Base-by-base conservation (phyloP, 37 sponge, comb jelly and placozoan genomes). In the Theonella swinhoei region DNA sequence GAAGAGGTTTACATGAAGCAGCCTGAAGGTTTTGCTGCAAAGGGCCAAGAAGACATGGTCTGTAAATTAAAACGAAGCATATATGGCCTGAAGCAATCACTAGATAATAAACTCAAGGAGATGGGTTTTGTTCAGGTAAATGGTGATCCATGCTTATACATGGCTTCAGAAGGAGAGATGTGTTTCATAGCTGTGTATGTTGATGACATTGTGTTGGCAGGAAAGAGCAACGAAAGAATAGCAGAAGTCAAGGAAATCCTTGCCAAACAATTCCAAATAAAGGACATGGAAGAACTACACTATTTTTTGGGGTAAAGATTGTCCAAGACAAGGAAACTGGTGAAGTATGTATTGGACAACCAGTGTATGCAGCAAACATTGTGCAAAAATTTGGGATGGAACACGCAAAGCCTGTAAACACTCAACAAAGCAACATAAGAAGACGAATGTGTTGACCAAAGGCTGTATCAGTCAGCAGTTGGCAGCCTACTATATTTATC, bases 41-140 rank as follows among this genome's bases (percentile, higher is more conserved):
- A 85, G 20, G 85, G 84, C n/a, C 41, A 89, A 72, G 84, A 89
- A 75, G 68, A 90, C 59, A 58, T 90, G n/a, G 86, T 80, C 4
- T 85, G 86, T 63, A 75, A 30, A 60, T 91, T 91, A 68, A 91
- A 91, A 78, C 47, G 68, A 68, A 80, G 81, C n/a, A n/a, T 90
- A 29, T 85, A 90, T 80, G 90, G 90, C 4, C 82, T 90, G 38
- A 90, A 85, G 68, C 90, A 90, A n/a, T n/a, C n/a, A n/a, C 37
- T 67, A 79, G 34, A 89, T 66, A 43, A 58, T 29, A 74, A 83
- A 25, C 74, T 89, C n/a, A 83, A 82, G 60, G 42, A 39, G 63
- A 62, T 89, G 54, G 84, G 89, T 33, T 89, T 89, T n/a, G n/a
- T n/a, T n/a, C n/a, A n/a, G n/a, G n/a, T n/a, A 17, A 37, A 42